A percentile compares a stretch with the other conserved stretches of the same genome.
These are phyloP conservation scores for Aegotheles bennettii DNA, from an alignment of 2,113 vertebrate species.

Conservation along the genomic window DNA sequence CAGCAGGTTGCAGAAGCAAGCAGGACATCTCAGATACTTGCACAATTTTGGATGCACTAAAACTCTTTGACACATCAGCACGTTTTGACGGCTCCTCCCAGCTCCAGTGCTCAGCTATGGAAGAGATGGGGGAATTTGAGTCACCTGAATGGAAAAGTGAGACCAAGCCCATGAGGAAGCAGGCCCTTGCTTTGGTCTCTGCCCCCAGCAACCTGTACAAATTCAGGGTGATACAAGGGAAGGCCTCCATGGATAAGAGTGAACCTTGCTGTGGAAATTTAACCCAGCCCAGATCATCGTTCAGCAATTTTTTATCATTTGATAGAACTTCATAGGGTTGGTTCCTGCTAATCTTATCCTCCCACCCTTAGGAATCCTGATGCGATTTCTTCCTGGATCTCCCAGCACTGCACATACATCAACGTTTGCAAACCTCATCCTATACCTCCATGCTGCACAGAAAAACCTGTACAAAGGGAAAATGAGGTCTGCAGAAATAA, in stretches of 20 bases:
- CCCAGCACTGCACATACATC: not conserved
- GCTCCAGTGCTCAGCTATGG: not conserved
- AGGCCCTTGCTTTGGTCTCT: not conserved
- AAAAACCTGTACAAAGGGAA: not conserved
- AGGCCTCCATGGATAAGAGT: not conserved
- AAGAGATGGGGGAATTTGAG: not conserved
- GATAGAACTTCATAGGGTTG: not conserved
- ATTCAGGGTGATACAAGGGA: not conserved
- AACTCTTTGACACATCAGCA: not conserved
- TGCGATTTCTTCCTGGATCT: not conserved
- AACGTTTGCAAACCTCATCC: not conserved
- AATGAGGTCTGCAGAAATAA: not conserved
- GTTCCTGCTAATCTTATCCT: not conserved
- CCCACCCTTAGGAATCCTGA: not conserved
- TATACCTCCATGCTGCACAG: not conserved
- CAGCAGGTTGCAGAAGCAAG: not conserved
- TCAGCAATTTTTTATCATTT: not conserved
- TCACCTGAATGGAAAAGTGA: not conserved
- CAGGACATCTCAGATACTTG: not conserved
- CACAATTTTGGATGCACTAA: not conserved
- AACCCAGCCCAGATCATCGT: not conserved
- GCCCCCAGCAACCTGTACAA: not conserved
- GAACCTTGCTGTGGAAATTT: fast-evolving
- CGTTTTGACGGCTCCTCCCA: not conserved
- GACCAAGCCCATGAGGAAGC: not conserved